Evolutionary conservation across 1,140 invertebrate species (phyloP).

Genomic region (Atta texana): DNA sequence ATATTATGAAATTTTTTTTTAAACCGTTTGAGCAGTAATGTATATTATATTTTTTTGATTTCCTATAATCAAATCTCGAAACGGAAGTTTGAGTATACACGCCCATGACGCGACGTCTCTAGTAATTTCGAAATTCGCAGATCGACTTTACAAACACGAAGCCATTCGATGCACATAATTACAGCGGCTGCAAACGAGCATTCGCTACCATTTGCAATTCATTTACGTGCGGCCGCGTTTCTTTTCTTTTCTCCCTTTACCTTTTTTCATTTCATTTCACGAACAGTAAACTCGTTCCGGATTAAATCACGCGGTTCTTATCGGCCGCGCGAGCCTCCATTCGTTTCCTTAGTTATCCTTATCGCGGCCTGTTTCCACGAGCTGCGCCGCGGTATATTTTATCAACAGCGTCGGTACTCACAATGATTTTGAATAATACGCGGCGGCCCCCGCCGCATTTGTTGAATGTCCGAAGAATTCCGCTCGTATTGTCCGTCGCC

Average conservation of each 20-base stretch:
- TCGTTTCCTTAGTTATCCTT: constrained; percentile 55
- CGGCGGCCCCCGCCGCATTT: constrained; percentile 68
- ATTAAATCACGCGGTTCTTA: constrained; percentile 59
- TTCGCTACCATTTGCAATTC: constrained; percentile 60
- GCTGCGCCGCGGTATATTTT: constrained; percentile 67
- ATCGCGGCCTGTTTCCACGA: constrained; percentile 66
- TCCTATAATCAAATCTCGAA: background rate
- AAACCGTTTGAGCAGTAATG: too few relatives aligned
- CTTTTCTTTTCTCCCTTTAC: constrained; percentile 1
- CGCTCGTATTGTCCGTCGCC: constrained; percentile 77
- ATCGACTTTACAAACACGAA: constrained; percentile 17
- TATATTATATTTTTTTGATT: background rate
- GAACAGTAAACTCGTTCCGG: constrained; percentile 57
- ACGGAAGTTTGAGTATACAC: background rate
- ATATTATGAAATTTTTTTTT: too few relatives aligned
- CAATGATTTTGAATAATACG: constrained; percentile 75
- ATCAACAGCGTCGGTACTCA: constrained; percentile 74
- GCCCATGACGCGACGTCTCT: background rate
- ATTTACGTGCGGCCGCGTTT: constrained; percentile 47
- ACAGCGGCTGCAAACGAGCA: constrained; percentile 48
- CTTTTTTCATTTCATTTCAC: constrained; percentile 56
- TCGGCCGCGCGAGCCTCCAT: constrained; percentile 51
- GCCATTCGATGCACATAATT: constrained; percentile 53
- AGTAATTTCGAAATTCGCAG: constrained; percentile 13
- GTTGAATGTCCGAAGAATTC: constrained; percentile 81